Conservation (phyloP, 1,140 invertebrate genomes). For the Ceratosolen fusciceps region DNA sequence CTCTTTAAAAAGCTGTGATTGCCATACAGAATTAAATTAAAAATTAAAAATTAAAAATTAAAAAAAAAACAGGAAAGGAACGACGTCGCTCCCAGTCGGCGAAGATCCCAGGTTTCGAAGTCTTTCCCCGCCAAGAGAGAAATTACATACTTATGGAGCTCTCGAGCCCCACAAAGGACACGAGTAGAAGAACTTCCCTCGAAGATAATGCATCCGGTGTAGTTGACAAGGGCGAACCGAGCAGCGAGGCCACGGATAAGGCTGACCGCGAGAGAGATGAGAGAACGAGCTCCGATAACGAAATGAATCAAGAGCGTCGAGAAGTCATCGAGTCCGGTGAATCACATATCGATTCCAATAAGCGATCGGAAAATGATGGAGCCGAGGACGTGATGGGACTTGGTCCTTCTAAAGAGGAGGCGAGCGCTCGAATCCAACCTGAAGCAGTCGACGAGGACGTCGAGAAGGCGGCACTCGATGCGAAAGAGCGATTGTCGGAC, state of each 20-base stretch:
- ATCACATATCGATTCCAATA: constrained; percentile 49
- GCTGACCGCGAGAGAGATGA: background rate
- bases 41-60: background rate
- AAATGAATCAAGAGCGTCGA: too few relatives aligned
- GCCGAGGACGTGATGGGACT: background rate
- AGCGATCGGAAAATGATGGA: constrained; percentile 8
- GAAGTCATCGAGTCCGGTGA: constrained; percentile 1
- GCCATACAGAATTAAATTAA: too few relatives aligned
- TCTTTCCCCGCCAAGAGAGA: constrained; percentile 55
- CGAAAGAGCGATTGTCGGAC: constrained; percentile 50
- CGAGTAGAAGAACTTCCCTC: constrained; percentile 15
- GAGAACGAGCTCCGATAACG: background rate
- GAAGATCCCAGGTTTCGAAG: constrained; percentile 50
- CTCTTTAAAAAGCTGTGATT: too few relatives aligned
- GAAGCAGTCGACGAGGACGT: constrained; percentile 15
- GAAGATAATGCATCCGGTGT: constrained; percentile 3
- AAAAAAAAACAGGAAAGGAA: constrained; percentile 14
- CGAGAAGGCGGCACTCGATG: constrained; percentile 24
- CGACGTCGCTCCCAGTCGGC: constrained; percentile 40
- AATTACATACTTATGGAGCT: constrained; percentile 58
- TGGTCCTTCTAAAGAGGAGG: background rate
- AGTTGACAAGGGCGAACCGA: too few relatives aligned
- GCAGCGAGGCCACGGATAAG: background rate
- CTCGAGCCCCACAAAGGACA: constrained; percentile 54
- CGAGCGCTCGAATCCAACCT: background rate